Evolutionary conservation across 2,888 invertebrate genomes (phyloP).

Genomic region (Pristionchus arcanus): DNA sequence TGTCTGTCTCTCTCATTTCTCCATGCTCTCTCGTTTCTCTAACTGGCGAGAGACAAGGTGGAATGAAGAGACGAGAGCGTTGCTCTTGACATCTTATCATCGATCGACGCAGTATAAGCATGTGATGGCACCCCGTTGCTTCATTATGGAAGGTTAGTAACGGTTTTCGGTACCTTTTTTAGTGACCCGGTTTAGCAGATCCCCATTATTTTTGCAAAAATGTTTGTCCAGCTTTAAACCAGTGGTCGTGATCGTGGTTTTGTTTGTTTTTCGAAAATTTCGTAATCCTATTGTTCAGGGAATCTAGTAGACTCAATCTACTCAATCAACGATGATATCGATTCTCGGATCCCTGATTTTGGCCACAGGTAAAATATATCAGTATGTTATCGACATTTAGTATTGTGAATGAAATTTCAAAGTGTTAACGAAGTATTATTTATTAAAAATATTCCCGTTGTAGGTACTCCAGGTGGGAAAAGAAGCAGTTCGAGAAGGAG

Average conservation of each 20-base stretch:
- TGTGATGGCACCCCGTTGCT: background rate
- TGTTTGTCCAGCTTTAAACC: background rate
- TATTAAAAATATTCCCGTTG: too few relatives aligned
- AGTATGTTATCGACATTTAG: too few relatives aligned
- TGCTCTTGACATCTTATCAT: background rate
- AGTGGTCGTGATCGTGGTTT: background rate
- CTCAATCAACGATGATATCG: background rate
- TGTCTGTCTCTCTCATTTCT: too few relatives aligned
- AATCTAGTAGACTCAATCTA: background rate
- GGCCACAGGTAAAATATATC: too few relatives aligned
- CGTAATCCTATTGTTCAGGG: background rate
- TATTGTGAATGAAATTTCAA: too few relatives aligned
- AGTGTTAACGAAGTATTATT: too few relatives aligned
- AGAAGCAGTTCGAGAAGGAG: background rate
- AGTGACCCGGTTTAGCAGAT: background rate
- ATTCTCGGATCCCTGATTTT: background rate
- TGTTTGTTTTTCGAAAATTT: background rate
- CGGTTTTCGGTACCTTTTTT: too few relatives aligned
- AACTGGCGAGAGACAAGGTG: background rate
- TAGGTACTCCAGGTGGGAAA: background rate
- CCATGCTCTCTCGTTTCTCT: background rate
- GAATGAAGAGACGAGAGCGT: background rate
- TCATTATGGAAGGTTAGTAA: background rate
- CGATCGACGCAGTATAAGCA: too few relatives aligned
- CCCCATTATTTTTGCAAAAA: background rate